Percentiles rank a stretch among this genome's conserved stretches.
These are phyloP conservation scores for Tautogolabrus adspersus DNA, from an alignment of 2,113 vertebrate genomes.

Conservation along the genomic window DNA sequence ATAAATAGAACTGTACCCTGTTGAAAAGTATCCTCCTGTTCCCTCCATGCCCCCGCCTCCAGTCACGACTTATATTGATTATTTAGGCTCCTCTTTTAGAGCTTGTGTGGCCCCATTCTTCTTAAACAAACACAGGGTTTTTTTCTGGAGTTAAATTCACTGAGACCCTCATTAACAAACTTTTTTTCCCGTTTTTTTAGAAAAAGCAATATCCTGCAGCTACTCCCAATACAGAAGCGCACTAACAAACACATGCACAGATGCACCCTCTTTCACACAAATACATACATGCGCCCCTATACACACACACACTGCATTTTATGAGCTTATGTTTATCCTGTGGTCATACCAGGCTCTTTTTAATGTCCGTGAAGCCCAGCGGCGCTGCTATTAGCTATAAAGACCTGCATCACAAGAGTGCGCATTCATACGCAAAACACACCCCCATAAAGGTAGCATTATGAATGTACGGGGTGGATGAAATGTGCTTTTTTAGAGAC, in stretches of 20 bases:
- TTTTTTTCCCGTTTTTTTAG: conserved; percentile 29
- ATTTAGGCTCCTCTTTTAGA: conserved; percentile 22
- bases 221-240: conserved; percentile 21
- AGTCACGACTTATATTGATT: not conserved
- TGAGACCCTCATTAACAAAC: conserved; percentile 37
- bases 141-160: conserved; percentile 28
- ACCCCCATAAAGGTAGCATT: conserved; percentile 75
- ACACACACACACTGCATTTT: conserved; percentile 56
- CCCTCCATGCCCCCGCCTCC: not conserved
- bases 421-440: conserved; percentile 69
- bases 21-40: not conserved
- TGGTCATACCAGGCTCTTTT: conserved; percentile 72
- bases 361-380: conserved; percentile 74
- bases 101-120: conserved; percentile 34
- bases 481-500: conserved; percentile 58
- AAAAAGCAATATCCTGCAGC: conserved; percentile 73
- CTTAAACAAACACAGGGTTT: conserved; percentile 20
- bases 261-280: conserved; percentile 47
- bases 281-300: conserved; percentile 39
- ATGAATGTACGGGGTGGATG: conserved; percentile 55
- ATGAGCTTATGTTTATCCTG: conserved; percentile 75
- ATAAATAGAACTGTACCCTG: not conserved
- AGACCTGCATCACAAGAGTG: conserved; percentile 72
- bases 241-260: conserved; percentile 34
- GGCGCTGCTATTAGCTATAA: conserved; percentile 77